Percentiles rank a stretch among this genome's conserved stretches.
Evolutionary conservation across 1,140 invertebrate genomes (phyloP).

Genomic region (Nomia melanderi): DNA sequence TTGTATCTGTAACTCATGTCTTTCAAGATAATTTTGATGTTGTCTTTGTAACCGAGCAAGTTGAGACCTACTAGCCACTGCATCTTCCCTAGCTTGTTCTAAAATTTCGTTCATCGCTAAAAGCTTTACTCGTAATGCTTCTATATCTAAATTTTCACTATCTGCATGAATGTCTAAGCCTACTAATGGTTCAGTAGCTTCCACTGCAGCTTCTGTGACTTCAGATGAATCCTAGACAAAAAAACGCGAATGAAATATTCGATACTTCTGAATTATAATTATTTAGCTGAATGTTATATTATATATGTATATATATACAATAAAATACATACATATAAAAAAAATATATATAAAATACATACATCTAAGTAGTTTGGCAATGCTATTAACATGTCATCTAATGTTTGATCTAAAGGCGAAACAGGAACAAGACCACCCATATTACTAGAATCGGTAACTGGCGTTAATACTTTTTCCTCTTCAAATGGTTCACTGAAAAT

Average conservation of each 20-base stretch:
- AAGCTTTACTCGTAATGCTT: conserved; percentile 71
- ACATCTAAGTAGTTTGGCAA: conserved; percentile 75
- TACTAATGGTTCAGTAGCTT: conserved; percentile 75
- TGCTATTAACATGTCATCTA: conserved; percentile 74
- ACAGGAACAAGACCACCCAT: conserved; percentile 77
- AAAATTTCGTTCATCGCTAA: conserved; percentile 74
- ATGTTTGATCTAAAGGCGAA: conserved; percentile 74
- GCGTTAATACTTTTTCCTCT: conserved; percentile 77
- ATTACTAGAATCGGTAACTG: conserved; percentile 73
- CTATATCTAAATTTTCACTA: conserved; percentile 70
- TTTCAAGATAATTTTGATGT: conserved; percentile 78
- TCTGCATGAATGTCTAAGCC: conserved; percentile 64
- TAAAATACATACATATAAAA: too few relatives aligned
- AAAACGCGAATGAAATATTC: background rate
- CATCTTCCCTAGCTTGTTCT: conserved; percentile 76
- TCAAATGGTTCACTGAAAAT: conserved; percentile 70
- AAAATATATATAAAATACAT: too few relatives aligned
- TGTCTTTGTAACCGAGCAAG: conserved; percentile 76
- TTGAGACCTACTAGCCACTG: conserved; percentile 73
- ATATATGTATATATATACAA: too few relatives aligned
- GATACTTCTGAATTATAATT: background rate
- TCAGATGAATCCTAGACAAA: conserved; percentile 68
- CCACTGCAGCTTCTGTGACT: conserved; percentile 73
- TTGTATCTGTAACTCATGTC: conserved; percentile 78
- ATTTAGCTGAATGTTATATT: background rate